Percentiles rank a stretch among this genome's conserved stretches.
Conservation (phyloP, 2,797 vertebrate species). For the Melopsittacus undulatus region DNA sequence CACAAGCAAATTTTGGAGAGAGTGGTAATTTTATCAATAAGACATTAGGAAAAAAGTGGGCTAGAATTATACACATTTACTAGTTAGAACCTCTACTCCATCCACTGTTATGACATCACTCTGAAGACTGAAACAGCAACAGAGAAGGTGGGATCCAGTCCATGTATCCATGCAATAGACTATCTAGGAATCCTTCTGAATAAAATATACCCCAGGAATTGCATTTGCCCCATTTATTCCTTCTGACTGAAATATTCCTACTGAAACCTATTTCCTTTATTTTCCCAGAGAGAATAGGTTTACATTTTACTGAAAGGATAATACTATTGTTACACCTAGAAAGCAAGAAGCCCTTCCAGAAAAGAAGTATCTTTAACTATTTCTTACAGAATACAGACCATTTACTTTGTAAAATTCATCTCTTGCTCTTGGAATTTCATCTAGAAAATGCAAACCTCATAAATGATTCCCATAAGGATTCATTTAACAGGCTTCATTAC, state of each 20-base stretch:
- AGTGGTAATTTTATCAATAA: constrained; percentile 16
- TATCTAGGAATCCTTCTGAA: neutral
- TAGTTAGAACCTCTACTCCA: neutral
- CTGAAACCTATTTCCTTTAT: neutral
- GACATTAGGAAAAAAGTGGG: neutral
- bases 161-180: neutral
- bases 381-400: constrained; percentile 34
- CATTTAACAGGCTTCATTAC: constrained; percentile 35
- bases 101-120: neutral
- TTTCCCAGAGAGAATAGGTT: neutral
- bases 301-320: neutral
- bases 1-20: neutral
- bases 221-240: neutral
- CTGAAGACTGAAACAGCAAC: neutral
- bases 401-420: constrained; percentile 17
- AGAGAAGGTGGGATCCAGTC: neutral
- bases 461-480: constrained; percentile 58
- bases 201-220: neutral
- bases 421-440: constrained; percentile 36
- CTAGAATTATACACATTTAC: neutral
- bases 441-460: neutral
- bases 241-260: neutral
- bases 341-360: constrained; percentile 46
- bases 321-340: constrained; percentile 34
- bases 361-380: constrained; percentile 30